phyloP scores from a whole-genome alignment of 2,888 invertebrate species.

The Stegana nigrithorax region DNA sequence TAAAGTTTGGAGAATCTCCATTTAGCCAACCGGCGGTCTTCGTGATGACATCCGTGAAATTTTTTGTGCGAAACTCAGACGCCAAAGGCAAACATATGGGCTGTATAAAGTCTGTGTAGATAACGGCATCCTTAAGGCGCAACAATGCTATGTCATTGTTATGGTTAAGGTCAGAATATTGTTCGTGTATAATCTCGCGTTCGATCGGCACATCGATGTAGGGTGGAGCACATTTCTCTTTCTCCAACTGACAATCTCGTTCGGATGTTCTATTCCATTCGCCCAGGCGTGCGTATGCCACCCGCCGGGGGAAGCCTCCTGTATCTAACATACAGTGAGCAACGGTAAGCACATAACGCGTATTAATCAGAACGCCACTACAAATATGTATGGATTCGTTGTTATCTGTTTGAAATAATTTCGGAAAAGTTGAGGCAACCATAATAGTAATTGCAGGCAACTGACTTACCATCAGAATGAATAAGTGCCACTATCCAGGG shows the following conservation, averaged over 20 bases:
- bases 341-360: conserved; percentile 78
- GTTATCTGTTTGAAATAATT: neutral
- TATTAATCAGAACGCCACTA: conserved; percentile 76
- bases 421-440: conserved; percentile 1
- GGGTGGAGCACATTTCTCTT: conserved; percentile 73
- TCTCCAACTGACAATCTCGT: conserved; percentile 55
- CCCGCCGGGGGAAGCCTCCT: conserved; percentile 74
- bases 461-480: conserved; percentile 68
- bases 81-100: conserved; percentile 74
- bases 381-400: conserved; percentile 72
- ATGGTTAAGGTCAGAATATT: conserved; percentile 74
- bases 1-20: conserved; percentile 70
- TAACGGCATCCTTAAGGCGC: conserved; percentile 71
- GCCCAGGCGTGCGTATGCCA: conserved; percentile 67
- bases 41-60: conserved; percentile 66
- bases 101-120: conserved; percentile 71
- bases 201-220: conserved; percentile 75
- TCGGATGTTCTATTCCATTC: conserved; percentile 64
- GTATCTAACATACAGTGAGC: conserved; percentile 79
- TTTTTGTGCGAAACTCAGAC: conserved; percentile 50
- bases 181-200: conserved; percentile 74
- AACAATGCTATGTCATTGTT: conserved; percentile 83
- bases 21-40: conserved; percentile 76
- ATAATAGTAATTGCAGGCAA: no score
- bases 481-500: conserved; percentile 70